Base-by-base conservation (phyloP, 2,113 vertebrate species). In the Perccottus glenii region DNA sequence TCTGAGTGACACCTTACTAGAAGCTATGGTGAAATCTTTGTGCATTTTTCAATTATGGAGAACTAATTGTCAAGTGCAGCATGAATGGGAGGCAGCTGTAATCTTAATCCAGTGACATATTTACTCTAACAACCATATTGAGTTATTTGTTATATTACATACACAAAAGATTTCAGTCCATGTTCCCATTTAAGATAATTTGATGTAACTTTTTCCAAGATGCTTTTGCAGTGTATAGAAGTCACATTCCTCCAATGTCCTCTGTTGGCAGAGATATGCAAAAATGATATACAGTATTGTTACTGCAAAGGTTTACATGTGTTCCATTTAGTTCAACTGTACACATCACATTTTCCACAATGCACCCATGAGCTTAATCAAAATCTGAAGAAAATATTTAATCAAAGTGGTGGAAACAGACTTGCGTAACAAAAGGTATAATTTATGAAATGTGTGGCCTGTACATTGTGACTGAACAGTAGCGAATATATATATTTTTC, bases 41-140 rank as follows among this genome's bases (percentile, higher is more conserved):
- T 38, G 27, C 32, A 45, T 45, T 15, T 45, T 45, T 60, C 1
- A 36, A 42, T 51, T 14, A 50, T 59, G 35, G 42, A 33, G 45
- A 51, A 7, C 33, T 47, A 35, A 64, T 62, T 32, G 35, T 49
- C 40, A 64, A 56, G 16, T 46, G 40, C 38, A 49, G 60, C 36
- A 61, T 56, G 33, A 19, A 48, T 49, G 19, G 15, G n/a, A 27
- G 52, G 6, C 46, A 42, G 4, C 11, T 38, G 10, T 52, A 48
- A 38, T 49, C 12, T 5, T 50, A 32, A 66, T 8, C 55, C 27
- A 11, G 14, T 43, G 14, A 43, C 45, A 33, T 67, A 44, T 36
- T 32, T 49, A 36, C 16, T 53, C 6, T 16, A 52, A 32, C 5
- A 11, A 32, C 19, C 19, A 27, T 50, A 11, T 8, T 55, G 52